Evolutionary conservation across 1,140 invertebrate genomes (phyloP).

Genomic region (Anagrus nilaparvatae): DNA sequence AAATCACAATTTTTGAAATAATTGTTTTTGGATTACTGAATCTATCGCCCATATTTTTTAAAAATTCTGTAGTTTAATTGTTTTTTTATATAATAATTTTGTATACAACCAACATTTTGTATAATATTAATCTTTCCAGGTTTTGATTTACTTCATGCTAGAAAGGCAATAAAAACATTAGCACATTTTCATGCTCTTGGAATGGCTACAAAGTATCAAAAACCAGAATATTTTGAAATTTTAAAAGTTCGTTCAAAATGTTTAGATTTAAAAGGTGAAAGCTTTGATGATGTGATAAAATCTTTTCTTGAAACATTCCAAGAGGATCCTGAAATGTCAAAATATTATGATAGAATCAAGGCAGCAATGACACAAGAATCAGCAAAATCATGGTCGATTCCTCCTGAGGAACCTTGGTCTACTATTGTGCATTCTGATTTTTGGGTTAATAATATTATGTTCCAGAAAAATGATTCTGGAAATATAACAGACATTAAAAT

Average conservation of each 20-base stretch:
- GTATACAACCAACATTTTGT: no score
- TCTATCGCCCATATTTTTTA: no score
- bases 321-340: constrained; percentile 21
- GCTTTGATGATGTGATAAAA: constrained; percentile 6
- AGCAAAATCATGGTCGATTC: constrained; percentile 18
- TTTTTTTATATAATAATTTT: no score
- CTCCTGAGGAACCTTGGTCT: constrained; percentile 37
- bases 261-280: constrained; percentile 8
- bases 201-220: constrained; percentile 43
- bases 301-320: no score
- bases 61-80: no score
- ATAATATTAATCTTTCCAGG: constrained; percentile 24
- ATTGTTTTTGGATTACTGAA: no score
- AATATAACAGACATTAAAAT: constrained; percentile 44
- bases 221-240: constrained; percentile 40
- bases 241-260: constrained; percentile 26
- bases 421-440: constrained; percentile 49
- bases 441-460: constrained; percentile 55
- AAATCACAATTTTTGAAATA: no score
- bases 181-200: constrained; percentile 49
- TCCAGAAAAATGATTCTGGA: constrained; percentile 26
- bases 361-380: constrained; percentile 15
- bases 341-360: constrained; percentile 21
- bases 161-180: constrained; percentile 38
- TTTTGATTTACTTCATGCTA: constrained; percentile 41